Base-by-base conservation (phyloP, 2,888 invertebrate species). In the Mimas tiliae region DNA sequence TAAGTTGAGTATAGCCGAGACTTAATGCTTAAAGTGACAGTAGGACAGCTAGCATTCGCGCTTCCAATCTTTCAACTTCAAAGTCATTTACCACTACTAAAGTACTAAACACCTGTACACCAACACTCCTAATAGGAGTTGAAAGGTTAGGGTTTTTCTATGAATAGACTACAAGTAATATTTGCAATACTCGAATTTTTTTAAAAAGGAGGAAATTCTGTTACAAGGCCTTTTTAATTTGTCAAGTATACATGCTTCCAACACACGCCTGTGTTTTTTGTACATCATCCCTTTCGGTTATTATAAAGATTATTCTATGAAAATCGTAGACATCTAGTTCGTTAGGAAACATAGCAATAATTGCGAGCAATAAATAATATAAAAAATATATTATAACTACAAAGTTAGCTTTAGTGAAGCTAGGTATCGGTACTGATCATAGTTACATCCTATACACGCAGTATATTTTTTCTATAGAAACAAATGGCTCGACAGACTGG, bases 391-490 rank as follows among this genome's bases (percentile, higher is more conserved):
- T 75, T 72, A 77, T 70, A 80, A 58, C 58, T 38, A 58, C 68
- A 76, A 73, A 76, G 62, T 72, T 82, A 80, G 93, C 93, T 92
- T 92, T 91, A 92, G 92, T 83, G 80, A 89, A 87, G 93, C 93
- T 93, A 93, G 92, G 85, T 79, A 85, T 88, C 86, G 89, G 90
- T 92, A 93, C 90, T 90, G 91, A 91, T 76, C 76, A 83, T 91
- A 92, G 90, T 83, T 77, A 70, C 83, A 85, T 84, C 84, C 81
- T 85, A 86, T 85, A 86, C 78, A 83, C 82, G 87, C 89, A 86
- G 81, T 81, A 88, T 93, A 93, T 93, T 89, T 93, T 93, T 92
- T 90, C 86, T 90, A 91, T 90, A 90, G 88, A 87, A 76, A 78
- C 76, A 71, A 76, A 80, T 74, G 80, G 84, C 84, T 82, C 81